Conservation (phyloP, 1,140 invertebrate genomes). For the Cylas formicarius region DNA sequence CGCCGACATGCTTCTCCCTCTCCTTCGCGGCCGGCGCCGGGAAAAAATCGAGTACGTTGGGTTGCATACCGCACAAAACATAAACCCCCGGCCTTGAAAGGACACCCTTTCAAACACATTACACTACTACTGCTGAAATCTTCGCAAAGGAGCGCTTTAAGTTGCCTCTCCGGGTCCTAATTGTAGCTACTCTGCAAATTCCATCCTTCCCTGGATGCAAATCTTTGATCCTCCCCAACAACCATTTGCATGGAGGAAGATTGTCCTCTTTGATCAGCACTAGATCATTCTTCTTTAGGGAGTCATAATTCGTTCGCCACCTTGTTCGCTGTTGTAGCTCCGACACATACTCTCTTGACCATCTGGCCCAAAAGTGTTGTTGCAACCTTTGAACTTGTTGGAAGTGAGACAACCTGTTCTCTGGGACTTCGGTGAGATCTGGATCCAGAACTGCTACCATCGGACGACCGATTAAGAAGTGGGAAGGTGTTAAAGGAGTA, state of each 20-base stretch:
- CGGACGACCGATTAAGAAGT: constrained; percentile 23
- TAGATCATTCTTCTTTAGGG: too few relatives aligned
- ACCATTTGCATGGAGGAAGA: constrained; percentile 23
- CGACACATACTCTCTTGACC: constrained; percentile 14
- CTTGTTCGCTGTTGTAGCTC: constrained; percentile 8
- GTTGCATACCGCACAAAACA: too few relatives aligned
- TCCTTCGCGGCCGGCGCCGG: too few relatives aligned
- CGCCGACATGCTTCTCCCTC: too few relatives aligned
- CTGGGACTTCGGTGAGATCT: neutral
- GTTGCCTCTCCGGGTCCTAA: too few relatives aligned
- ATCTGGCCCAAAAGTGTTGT: constrained; percentile 16
- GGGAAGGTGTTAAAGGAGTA: constrained; percentile 20
- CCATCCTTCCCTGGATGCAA: constrained; percentile 21
- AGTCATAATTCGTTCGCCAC: too few relatives aligned
- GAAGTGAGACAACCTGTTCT: constrained; percentile 8
- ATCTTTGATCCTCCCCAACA: constrained; percentile 17
- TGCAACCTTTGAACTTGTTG: constrained; percentile 6
- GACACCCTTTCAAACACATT: too few relatives aligned
- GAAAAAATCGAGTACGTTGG: too few relatives aligned
- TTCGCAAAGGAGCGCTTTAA: too few relatives aligned
- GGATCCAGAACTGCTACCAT: constrained; percentile 10
- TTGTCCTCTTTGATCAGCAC: constrained; percentile 21
- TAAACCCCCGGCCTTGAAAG: too few relatives aligned
- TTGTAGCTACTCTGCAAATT: too few relatives aligned
- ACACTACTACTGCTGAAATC: too few relatives aligned